phyloP scores from a whole-genome alignment of 2,113 vertebrate species.

The Salvelinus fontinalis region DNA sequence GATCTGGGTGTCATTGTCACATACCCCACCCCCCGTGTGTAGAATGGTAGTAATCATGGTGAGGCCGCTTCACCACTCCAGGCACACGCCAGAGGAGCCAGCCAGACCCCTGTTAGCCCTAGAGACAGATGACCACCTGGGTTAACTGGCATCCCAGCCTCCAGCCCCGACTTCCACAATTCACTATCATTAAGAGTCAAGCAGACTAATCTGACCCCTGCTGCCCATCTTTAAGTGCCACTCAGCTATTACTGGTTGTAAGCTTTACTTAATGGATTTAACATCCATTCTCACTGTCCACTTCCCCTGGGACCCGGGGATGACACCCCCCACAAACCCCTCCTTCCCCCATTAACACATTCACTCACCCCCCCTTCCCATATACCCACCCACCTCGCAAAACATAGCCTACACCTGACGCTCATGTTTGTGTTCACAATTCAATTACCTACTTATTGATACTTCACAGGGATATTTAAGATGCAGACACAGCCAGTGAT shows the following conservation, averaged over 20 bases:
- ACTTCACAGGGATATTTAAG: slow-evolving; percentile 99
- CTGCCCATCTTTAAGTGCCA: slow-evolving; percentile 80
- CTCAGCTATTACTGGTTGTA: slow-evolving; percentile 87
- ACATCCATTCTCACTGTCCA: slow-evolving; percentile 93
- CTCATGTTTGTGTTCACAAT: slow-evolving; percentile 99
- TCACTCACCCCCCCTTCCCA: slow-evolving; percentile 37
- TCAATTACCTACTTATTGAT: slow-evolving; percentile 99
- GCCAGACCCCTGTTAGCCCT: slow-evolving; percentile 53
- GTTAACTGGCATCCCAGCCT: slow-evolving; percentile 65
- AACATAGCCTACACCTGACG: slow-evolving; percentile 79
- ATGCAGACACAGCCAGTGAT: slow-evolving; percentile 99
- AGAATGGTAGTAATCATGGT: slow-evolving; percentile 69
- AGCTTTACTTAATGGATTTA: slow-evolving; percentile 99
- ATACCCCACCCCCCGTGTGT: slow-evolving; percentile 43
- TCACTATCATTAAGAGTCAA: slow-evolving; percentile 80
- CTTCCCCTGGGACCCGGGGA: slow-evolving; percentile 84
- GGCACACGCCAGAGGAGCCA: slow-evolving; percentile 37
- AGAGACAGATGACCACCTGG: slow-evolving; percentile 68
- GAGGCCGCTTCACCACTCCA: background rate
- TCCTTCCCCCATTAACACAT: slow-evolving; percentile 49
- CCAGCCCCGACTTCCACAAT: slow-evolving; percentile 59
- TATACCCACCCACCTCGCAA: slow-evolving; percentile 73
- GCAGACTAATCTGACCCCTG: slow-evolving; percentile 74
- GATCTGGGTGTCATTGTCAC: slow-evolving; percentile 62
- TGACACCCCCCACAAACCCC: slow-evolving; percentile 76